These are phyloP conservation scores for Horisme vitalbata DNA, from an alignment of 2,888 invertebrate species.

Conservation along the genomic window DNA sequence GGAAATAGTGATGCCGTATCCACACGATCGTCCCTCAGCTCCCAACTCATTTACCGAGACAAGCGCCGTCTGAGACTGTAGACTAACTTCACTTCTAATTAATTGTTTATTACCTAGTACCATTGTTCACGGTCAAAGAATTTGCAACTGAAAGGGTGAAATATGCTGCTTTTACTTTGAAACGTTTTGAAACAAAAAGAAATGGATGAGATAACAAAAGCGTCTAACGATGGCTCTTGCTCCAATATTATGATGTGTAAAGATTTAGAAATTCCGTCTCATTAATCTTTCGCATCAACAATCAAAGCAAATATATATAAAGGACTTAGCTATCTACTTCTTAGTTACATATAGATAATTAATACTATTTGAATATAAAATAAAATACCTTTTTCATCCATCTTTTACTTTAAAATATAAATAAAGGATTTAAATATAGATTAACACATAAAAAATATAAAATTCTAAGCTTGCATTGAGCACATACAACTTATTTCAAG, in stretches of 20 bases:
- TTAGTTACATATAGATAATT: too few relatives aligned
- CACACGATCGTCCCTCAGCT: neutral
- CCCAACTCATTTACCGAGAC: constrained; percentile 36
- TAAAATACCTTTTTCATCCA: too few relatives aligned
- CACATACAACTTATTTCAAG: constrained; percentile 4
- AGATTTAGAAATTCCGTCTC: too few relatives aligned
- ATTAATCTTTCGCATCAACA: too few relatives aligned
- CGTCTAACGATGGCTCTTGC: constrained; percentile 19
- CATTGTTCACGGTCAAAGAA: constrained; percentile 6
- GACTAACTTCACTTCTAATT: constrained; percentile 33
- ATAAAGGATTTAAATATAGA: neutral
- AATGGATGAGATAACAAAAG: too few relatives aligned
- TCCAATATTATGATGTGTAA: too few relatives aligned
- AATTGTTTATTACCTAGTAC: constrained; percentile 39
- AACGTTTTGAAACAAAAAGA: constrained; percentile 2
- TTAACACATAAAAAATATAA: neutral
- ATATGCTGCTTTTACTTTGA: constrained; percentile 3
- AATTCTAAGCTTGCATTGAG: constrained; percentile 2
- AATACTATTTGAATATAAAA: too few relatives aligned
- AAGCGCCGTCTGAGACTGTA: constrained; percentile 32
- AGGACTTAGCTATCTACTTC: neutral
- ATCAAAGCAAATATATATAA: neutral
- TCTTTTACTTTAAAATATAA: too few relatives aligned
- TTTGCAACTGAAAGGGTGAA: constrained; percentile 13
- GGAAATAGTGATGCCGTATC: neutral